Conservation (phyloP, 2,113 vertebrate genomes). For the Enhydra lutris region DNA sequence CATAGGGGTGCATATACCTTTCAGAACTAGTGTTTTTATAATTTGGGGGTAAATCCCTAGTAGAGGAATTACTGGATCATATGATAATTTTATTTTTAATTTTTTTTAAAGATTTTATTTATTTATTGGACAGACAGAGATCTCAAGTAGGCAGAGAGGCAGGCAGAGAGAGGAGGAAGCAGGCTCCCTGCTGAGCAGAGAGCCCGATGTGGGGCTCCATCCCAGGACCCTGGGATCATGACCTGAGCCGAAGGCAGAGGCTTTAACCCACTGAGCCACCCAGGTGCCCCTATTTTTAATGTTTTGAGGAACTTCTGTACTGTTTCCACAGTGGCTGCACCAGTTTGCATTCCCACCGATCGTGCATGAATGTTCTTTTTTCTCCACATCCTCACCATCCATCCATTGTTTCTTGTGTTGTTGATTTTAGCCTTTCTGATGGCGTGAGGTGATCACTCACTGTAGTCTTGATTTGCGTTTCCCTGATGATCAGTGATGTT, state of each 20-base stretch:
- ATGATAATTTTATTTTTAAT: neutral
- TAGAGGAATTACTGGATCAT: neutral
- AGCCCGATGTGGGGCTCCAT: too few relatives aligned
- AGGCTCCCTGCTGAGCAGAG: too few relatives aligned
- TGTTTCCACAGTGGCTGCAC: neutral
- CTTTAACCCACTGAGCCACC: too few relatives aligned
- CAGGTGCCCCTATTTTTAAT: neutral
- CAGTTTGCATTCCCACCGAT: neutral
- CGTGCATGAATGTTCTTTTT: neutral
- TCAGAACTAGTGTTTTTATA: neutral
- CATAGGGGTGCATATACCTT: neutral
- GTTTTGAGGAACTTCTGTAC: neutral
- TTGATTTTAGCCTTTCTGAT: neutral
- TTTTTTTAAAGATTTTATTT: too few relatives aligned
- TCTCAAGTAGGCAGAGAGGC: too few relatives aligned
- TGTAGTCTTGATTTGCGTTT: neutral
- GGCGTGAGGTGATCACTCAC: neutral
- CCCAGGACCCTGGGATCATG: too few relatives aligned
- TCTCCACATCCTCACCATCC: neutral
- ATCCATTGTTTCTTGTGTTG: neutral
- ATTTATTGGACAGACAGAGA: too few relatives aligned
- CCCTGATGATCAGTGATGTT: neutral
- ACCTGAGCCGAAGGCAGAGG: too few relatives aligned
- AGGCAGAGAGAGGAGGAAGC: too few relatives aligned
- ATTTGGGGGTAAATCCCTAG: neutral